phyloP scores from a whole-genome alignment of 2,113 vertebrate genomes.

The Balaenoptera acutorostrata region DNA sequence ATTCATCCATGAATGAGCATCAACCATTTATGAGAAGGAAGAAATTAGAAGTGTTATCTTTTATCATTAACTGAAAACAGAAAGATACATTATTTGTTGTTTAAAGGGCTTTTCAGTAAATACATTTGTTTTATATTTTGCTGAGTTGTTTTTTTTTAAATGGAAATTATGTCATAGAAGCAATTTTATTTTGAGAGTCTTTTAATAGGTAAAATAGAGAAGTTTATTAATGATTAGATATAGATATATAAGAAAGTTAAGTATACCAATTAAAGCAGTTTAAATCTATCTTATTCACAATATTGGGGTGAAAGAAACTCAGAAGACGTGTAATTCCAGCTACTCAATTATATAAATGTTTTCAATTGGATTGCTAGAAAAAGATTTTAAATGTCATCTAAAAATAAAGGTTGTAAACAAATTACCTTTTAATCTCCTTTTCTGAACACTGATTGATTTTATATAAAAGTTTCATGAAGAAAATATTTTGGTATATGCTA shows the following conservation, averaged over 20 bases:
- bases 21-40: background rate
- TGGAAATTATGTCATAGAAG: background rate
- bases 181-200: background rate
- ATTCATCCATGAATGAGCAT: background rate
- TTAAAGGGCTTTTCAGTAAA: background rate
- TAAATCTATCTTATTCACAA: background rate
- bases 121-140: background rate
- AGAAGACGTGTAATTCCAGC: background rate
- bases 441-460: background rate
- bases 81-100: background rate
- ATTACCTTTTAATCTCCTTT: background rate
- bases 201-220: background rate
- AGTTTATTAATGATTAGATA: background rate
- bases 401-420: background rate
- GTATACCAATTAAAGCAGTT: background rate
- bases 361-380: background rate
- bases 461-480: background rate
- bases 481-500: background rate
- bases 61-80: background rate
- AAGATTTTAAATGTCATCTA: background rate
- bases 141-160: background rate
- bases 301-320: background rate
- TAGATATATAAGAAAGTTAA: background rate
- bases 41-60: rapidly evolving
- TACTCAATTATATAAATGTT: background rate